Evolutionary conservation across 1,140 invertebrate species (phyloP).

Genomic region (Antheraea mylitta): DNA sequence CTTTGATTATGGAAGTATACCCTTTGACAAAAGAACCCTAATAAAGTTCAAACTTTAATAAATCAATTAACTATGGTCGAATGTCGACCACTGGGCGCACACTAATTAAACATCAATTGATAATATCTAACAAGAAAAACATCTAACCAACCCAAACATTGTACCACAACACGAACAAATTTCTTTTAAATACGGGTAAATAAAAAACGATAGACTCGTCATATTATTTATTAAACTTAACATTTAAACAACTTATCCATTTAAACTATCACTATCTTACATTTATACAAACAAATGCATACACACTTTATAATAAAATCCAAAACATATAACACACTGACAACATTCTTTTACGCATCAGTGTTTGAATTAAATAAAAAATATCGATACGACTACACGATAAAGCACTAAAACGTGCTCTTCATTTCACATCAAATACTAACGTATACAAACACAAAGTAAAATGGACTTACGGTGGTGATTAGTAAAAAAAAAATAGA

Average conservation of each 20-base stretch:
- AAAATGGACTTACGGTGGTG: conserved; percentile 16
- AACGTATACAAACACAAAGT: conserved; percentile 2
- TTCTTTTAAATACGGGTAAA: not conserved
- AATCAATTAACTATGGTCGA: too few relatives aligned
- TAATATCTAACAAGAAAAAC: too few relatives aligned
- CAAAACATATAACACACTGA: conserved; percentile 12
- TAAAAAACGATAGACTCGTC: conserved; percentile 20
- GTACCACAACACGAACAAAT: too few relatives aligned
- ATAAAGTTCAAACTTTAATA: too few relatives aligned
- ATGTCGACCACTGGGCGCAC: too few relatives aligned
- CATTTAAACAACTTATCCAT: conserved; percentile 41
- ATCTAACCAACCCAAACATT: too few relatives aligned
- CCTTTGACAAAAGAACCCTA: too few relatives aligned
- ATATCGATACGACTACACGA: conserved; percentile 19
- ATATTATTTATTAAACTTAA: conserved; percentile 66
- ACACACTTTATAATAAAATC: conserved; percentile 34
- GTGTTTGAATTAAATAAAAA: not conserved
- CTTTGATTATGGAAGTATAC: too few relatives aligned
- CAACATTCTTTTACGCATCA: not conserved
- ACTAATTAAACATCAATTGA: too few relatives aligned
- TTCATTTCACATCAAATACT: conserved; percentile 14
- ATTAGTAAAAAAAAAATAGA: conserved; percentile 18
- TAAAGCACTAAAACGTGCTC: conserved; percentile 71
- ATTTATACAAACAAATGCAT: conserved; percentile 53
- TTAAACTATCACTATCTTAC: conserved; percentile 46